These are phyloP conservation scores for Cancer borealis DNA, from an alignment of 2,888 invertebrate genomes.

Conservation along the genomic window DNA sequence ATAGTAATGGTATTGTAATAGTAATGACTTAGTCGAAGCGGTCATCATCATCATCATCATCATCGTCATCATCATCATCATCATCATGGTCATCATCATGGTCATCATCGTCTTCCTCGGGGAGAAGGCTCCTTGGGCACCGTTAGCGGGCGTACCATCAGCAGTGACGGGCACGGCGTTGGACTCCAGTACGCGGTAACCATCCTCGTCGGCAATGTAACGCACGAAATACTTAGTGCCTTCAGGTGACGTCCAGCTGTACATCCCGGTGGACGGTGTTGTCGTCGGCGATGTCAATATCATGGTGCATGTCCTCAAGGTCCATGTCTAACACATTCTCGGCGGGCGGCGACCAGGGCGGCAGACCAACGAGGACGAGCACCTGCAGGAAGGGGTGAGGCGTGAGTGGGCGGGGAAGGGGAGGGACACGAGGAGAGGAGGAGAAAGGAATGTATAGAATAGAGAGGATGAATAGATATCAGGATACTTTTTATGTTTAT, in stretches of 20 bases:
- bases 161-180: conserved; percentile 75
- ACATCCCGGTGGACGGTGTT: not conserved
- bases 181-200: conserved; percentile 75
- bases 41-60: not conserved
- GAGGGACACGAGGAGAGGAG: not conserved
- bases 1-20: no score
- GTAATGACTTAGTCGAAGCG: not conserved
- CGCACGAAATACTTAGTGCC: conserved; percentile 70
- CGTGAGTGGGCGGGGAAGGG: not conserved
- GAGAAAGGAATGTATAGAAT: not conserved
- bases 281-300: conserved; percentile 55
- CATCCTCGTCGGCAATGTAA: conserved; percentile 75
- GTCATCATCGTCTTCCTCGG: conserved; percentile 56
- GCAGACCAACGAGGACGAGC: conserved; percentile 48
- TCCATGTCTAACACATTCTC: conserved; percentile 61
- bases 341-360: conserved; percentile 47
- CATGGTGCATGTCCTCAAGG: conserved; percentile 69
- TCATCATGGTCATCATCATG: no score
- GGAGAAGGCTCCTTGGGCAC: conserved; percentile 69
- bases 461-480: no score
- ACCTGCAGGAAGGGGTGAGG: not conserved
- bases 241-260: conserved; percentile 73
- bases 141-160: conserved; percentile 68
- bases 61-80: not conserved
- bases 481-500: no score